Conservation (phyloP, 2,888 invertebrate genomes). For the Leptothorax acervorum region DNA sequence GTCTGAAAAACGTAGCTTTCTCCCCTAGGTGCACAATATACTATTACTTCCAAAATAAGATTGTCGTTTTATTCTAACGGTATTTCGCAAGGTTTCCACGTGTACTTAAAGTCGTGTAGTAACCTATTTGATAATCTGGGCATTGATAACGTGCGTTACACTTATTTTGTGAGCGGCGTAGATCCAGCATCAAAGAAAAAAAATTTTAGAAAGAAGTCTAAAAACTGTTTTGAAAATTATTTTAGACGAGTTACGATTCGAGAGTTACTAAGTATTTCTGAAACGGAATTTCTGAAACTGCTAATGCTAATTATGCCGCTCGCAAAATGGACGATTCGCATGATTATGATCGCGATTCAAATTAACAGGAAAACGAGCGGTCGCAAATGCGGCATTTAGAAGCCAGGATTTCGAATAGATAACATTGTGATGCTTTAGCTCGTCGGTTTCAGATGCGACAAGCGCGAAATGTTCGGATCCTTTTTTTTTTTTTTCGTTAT, state of each 20-base stretch:
- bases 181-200: neutral
- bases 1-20: too few species aligned
- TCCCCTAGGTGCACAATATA: too few species aligned
- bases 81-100: neutral
- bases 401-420: neutral
- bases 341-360: neutral
- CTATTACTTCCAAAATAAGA: neutral
- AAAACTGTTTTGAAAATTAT: neutral
- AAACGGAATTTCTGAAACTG: neutral
- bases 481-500: conserved; percentile 31
- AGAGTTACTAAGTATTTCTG: neutral
- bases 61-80: neutral
- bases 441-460: neutral
- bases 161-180: neutral
- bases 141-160: neutral
- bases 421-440: neutral
- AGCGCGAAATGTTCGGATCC: conserved; percentile 38
- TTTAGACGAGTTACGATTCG: neutral
- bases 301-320: neutral
- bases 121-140: neutral
- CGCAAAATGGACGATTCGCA: neutral
- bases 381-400: neutral
- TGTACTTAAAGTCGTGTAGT: conserved; percentile 15
- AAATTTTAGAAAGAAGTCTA: neutral
- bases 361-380: neutral